These are phyloP conservation scores for Delphinus delphis DNA, from an alignment of 2,113 vertebrate species.

Conservation along the genomic window DNA sequence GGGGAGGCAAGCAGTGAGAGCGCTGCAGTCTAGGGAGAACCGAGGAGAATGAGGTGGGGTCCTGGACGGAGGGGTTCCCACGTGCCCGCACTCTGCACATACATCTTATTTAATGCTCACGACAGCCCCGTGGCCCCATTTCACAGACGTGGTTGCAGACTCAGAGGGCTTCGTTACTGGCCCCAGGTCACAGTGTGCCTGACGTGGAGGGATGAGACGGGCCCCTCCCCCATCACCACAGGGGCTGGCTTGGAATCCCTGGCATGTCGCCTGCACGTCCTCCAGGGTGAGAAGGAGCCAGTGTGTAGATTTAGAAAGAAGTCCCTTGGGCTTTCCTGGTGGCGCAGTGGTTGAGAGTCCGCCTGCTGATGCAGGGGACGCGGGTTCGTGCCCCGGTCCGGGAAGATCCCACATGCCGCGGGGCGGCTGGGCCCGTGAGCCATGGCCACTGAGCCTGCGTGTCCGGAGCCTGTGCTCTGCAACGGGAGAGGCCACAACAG, in stretches of 20 bases:
- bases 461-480: too few relatives aligned
- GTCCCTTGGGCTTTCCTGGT: too few relatives aligned
- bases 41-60: fast-evolving
- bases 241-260: neutral
- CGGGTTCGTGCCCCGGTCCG: too few relatives aligned
- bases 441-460: too few relatives aligned
- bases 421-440: too few relatives aligned
- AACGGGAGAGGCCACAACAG: too few relatives aligned
- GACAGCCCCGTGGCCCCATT: fast-evolving
- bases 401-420: too few relatives aligned
- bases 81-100: fast-evolving
- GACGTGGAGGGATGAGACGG: fast-evolving
- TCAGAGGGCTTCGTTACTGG: fast-evolving
- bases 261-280: fast-evolving
- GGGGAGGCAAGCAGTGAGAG: neutral
- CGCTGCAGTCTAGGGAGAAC: neutral
- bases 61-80: fast-evolving
- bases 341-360: too few relatives aligned
- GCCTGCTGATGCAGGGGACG: too few relatives aligned
- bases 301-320: neutral
- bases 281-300: fast-evolving
- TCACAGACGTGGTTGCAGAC: neutral
- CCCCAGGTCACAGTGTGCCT: neutral
- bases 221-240: neutral
- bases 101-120: fast-evolving